Evolutionary conservation across 2,888 invertebrate species (phyloP), one percentile per base, ranked within the genome.

Genomic region (Lasius fuliginosus): DNA sequence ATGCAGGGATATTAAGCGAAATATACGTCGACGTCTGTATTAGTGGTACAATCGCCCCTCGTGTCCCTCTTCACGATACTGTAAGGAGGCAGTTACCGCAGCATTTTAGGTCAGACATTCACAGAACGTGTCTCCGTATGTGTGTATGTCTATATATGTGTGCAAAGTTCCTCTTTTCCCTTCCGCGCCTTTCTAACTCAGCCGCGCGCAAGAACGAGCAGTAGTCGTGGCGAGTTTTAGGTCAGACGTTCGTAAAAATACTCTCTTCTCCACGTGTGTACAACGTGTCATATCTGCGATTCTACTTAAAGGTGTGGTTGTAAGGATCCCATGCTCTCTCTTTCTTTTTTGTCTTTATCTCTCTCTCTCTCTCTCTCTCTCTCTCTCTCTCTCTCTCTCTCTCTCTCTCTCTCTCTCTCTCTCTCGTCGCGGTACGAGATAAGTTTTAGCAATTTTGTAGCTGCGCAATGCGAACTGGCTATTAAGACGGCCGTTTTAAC

Each of bases 161-260:
- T 6, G 67, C n/a, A 30, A 23, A 27, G 27, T 62, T 64, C 40
- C 62, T 33, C 27, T 27, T 77, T 76, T 77, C 30, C 30, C 69
- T 60, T 68, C 42, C 69, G 64, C 42, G 18, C 46, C 36, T 74
- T 40, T 73, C 53, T 30, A n/a, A n/a, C 58, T 46, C 64, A 62
- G 77, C 68, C 60, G 75, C 81, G 83, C 77, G 82, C 84, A 82
- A 87, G 88, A 91, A 84, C 82, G 85, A 73, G 83, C 85, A 84
- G 79, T 71, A 86, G 86, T 84, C 85, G 64, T 79, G 86, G 71
- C 77, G 76, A 74, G 82, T 86, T 88, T 88, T 74, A 86, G 86
- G 88, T 88, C 88, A 85, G 86, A 86, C 88, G 85, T 88, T 88
- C 69, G 86, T 68, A 83, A 82, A 88, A 85, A 86, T 86, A 86